phyloP scores from a whole-genome alignment of 2,113 vertebrate genomes.

The Leptocoma aspasia region DNA sequence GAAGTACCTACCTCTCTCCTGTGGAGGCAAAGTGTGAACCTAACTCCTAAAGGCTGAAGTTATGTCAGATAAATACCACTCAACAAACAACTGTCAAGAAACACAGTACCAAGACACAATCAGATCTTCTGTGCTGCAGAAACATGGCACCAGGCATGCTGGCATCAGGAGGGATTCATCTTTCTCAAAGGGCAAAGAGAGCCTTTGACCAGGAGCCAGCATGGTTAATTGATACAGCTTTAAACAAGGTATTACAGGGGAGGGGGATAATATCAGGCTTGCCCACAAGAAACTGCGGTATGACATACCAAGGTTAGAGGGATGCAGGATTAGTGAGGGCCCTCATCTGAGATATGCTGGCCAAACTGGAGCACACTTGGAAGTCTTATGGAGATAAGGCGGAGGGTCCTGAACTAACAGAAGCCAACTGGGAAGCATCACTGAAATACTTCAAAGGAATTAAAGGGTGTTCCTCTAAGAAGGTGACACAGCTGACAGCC shows the following conservation, averaged over 20 bases:
- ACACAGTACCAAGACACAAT: not conserved
- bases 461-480: not conserved
- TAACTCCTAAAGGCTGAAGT: not conserved
- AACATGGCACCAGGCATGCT: not conserved
- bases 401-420: not conserved
- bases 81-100: not conserved
- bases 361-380: not conserved
- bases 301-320: not conserved
- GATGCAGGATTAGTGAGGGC: not conserved
- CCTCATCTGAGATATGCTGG: not conserved
- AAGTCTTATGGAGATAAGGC: not conserved
- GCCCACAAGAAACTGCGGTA: not conserved
- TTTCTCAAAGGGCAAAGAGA: not conserved
- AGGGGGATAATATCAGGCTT: not conserved
- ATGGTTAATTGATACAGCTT: not conserved
- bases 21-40: not conserved
- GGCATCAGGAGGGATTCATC: not conserved
- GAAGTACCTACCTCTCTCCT: not conserved
- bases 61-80: not conserved
- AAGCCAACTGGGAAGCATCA: not conserved
- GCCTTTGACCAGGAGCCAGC: not conserved
- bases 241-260: not conserved
- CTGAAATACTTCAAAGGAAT: not conserved
- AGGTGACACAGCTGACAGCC: not conserved
- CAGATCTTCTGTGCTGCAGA: not conserved